Base-by-base conservation (phyloP, 2,797 vertebrate genomes). In the Myripristis jacobus region DNA sequence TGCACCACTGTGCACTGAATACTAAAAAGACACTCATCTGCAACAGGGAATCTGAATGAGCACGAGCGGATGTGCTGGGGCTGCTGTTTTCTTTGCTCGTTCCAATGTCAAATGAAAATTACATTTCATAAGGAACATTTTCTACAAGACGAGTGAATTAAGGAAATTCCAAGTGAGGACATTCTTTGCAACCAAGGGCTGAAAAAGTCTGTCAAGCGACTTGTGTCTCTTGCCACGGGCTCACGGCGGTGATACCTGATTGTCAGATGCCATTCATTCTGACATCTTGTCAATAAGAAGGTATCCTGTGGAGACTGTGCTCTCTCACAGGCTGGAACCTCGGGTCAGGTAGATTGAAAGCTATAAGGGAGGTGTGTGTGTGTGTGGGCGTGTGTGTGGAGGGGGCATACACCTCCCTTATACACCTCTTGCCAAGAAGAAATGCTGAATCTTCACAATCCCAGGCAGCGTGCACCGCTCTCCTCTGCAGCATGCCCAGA, bases 1-100 rank as follows among this genome's bases (percentile, higher is more conserved):
- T 31, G 68, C 55, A n/a, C 54, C 19, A 6, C 66, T 77, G 77
- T 75, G 70, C 29, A 3, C 21, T 8, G 65, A 79, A 83, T 77
- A 72, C 61, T 75, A 61, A 77, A 51, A 52, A 7, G 21, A 58
- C 41, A 36, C 27, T 61, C 48, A 75, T 85, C 59, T 81, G 52
- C 70, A 56, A 76, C 54, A 31, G 21, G 65, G 18, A 21, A 56
- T 29, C 44, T 54, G 73, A 76, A 38, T 58, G 71, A 63, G 66
- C 44, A 46, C 4, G 44, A 6, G 13, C 16, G 41, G 41, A 44
- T 44, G 24, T 48, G 61, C 67, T 54, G 65, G 44, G 61, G 55
- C 3, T 29, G 21, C 16, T 59, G 43, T 34, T 60, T 66, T 8
- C 44, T 46, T 46, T 4, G n/a, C n/a, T 46, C n/a, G n/a, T n/a